phyloP scores from a whole-genome alignment of 1,140 invertebrate species.

The Heterodera carotae region DNA sequence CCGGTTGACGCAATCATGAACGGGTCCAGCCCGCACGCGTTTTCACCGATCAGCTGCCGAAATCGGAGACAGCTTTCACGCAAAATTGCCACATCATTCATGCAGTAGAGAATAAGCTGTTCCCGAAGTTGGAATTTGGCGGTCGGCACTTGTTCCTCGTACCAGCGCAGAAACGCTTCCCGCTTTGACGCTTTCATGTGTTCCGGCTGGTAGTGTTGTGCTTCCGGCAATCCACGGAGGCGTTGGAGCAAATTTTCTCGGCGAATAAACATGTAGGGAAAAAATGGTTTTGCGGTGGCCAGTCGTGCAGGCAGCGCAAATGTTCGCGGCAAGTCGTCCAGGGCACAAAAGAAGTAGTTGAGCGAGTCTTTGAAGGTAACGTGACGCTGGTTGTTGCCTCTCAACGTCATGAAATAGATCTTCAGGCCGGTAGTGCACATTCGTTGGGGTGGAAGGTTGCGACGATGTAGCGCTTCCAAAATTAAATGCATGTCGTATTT shows the following conservation, averaged over 20 bases:
- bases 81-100: conserved; percentile 25
- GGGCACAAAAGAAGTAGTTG: conserved; percentile 28
- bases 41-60: not conserved
- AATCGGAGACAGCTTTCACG: not conserved
- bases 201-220: not conserved
- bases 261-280: conserved; percentile 19
- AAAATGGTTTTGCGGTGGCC: conserved; percentile 16
- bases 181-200: conserved; percentile 5
- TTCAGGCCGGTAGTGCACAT: conserved; percentile 24
- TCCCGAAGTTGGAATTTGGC: not conserved
- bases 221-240: not conserved
- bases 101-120: not conserved
- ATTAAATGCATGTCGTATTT: conserved; percentile 27
- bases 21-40: not conserved
- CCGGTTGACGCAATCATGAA: conserved; percentile 6
- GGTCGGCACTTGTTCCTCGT: not conserved
- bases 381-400: conserved; percentile 8
- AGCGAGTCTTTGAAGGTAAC: conserved; percentile 27
- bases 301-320: not conserved
- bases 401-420: conserved; percentile 18
- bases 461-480: conserved; percentile 8
- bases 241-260: not conserved
- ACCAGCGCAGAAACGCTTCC: conserved; percentile 12
- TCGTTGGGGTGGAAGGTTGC: not conserved
- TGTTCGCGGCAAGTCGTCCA: conserved; percentile 3